Evolutionary conservation across 2,113 vertebrate species (phyloP).

Genomic region (Aepyceros melampus): DNA sequence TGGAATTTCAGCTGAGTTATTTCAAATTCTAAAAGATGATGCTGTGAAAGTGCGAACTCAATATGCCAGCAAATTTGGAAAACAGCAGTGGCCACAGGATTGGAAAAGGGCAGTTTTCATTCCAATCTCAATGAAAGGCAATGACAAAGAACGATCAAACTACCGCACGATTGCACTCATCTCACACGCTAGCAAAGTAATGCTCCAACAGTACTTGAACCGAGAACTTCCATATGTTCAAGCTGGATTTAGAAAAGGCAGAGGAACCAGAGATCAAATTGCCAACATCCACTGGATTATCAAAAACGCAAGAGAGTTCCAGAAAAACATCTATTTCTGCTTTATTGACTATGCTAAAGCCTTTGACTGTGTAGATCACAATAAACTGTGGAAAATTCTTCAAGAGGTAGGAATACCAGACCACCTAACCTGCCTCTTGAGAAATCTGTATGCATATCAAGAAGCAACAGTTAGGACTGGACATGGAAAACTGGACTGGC

Average conservation of each 20-base stretch:
- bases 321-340: neutral
- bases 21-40: neutral
- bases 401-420: neutral
- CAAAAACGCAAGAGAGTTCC: neutral
- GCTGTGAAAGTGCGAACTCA: neutral
- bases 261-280: neutral
- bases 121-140: neutral
- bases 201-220: neutral
- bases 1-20: neutral
- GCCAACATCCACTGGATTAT: accelerated
- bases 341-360: neutral
- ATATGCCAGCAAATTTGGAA: neutral
- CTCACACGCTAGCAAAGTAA: neutral
- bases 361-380: neutral
- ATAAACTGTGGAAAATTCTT: neutral
- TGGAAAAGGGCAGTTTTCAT: neutral
- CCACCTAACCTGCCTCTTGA: neutral
- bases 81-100: neutral
- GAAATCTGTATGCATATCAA: neutral
- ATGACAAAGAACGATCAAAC: neutral
- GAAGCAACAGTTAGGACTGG: neutral
- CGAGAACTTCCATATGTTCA: neutral
- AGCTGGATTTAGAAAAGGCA: neutral
- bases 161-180: neutral
- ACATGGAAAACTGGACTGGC: neutral